phyloP scores from a whole-genome alignment of 2,888 invertebrate genomes.

The Drosophila bunnanda region DNA sequence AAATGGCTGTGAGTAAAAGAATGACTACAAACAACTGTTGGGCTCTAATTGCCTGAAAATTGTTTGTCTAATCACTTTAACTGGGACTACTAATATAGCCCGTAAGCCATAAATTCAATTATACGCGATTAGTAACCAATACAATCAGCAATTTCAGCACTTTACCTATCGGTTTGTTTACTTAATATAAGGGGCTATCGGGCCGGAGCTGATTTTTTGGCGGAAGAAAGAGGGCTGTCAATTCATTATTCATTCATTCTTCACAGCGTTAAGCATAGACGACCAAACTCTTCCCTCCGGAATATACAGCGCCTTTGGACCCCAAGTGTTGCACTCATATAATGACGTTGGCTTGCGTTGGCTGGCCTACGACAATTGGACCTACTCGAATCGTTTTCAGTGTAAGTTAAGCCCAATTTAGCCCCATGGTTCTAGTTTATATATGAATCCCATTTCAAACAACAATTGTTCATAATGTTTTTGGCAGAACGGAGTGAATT shows the following conservation, averaged over 20 bases:
- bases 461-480: background rate
- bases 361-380: slow-evolving; percentile 93
- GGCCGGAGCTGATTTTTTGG: slow-evolving; percentile 2
- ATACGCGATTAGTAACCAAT: slow-evolving; percentile 22
- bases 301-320: slow-evolving; percentile 79
- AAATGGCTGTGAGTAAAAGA: slow-evolving; percentile 72
- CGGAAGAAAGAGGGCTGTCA: background rate
- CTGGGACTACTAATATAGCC: slow-evolving; percentile 3
- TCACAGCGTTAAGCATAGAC: slow-evolving; percentile 39
- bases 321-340: slow-evolving; percentile 86
- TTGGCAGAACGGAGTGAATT: too few relatives aligned
- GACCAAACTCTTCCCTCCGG: slow-evolving; percentile 81
- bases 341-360: slow-evolving; percentile 93
- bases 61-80: slow-evolving; percentile 1
- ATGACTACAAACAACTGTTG: background rate
- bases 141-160: slow-evolving; percentile 16
- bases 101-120: slow-evolving; percentile 36
- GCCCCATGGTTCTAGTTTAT: background rate
- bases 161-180: slow-evolving; percentile 22
- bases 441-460: background rate
- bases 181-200: slow-evolving; percentile 29
- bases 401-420: slow-evolving; percentile 85
- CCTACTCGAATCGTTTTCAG: slow-evolving; percentile 88
- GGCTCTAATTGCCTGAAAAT: background rate
- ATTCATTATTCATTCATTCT: background rate